phyloP scores from a whole-genome alignment of 2,797 vertebrate genomes.

The Catharus ustulatus region DNA sequence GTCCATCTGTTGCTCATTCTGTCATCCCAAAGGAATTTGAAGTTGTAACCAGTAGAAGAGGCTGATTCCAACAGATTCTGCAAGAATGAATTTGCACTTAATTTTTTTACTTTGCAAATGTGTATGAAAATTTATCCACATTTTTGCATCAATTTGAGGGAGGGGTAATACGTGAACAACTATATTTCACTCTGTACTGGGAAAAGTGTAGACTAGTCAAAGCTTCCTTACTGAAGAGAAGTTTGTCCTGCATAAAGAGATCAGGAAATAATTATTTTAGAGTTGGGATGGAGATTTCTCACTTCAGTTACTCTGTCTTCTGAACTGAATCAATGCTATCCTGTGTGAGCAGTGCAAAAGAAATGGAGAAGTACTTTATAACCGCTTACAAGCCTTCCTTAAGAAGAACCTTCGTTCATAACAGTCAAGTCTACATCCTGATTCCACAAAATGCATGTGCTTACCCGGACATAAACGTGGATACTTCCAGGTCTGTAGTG shows the following conservation, averaged over 20 bases:
- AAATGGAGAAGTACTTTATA: not conserved
- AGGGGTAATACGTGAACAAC: not conserved
- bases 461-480: not conserved
- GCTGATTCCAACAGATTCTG: not conserved
- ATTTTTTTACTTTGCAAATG: not conserved
- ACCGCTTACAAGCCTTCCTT: not conserved
- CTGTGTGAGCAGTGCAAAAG: not conserved
- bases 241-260: not conserved
- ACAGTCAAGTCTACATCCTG: not conserved
- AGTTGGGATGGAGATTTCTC: not conserved
- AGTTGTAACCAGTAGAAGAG: not conserved
- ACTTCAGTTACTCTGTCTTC: not conserved
- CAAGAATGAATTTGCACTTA: not conserved
- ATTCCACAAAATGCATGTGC: not conserved
- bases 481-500: not conserved
- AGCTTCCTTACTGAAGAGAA: not conserved
- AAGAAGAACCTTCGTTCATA: not conserved
- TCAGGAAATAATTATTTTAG: not conserved
- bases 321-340: not conserved
- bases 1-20: fast-evolving
- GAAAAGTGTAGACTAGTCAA: not conserved
- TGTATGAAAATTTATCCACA: not conserved
- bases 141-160: not conserved
- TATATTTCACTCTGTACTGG: not conserved
- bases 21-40: not conserved